Conservation (phyloP, 2,113 vertebrate species). For the Anhinga anhinga region DNA sequence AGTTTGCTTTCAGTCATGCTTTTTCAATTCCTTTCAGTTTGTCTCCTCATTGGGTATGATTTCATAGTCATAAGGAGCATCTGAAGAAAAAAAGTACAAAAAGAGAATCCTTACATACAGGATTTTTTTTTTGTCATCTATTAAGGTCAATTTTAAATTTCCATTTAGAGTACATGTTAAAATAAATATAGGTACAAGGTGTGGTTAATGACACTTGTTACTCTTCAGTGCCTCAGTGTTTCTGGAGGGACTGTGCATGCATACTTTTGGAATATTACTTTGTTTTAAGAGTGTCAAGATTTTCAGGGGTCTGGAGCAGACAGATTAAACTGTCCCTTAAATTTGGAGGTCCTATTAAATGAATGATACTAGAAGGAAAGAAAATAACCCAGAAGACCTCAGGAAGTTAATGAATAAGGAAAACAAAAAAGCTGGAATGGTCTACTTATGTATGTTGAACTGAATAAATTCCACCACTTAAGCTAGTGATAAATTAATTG, state of each 20-base stretch:
- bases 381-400: background rate
- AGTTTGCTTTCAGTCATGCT: background rate
- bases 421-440: background rate
- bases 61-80: background rate
- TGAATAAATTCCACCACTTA: background rate
- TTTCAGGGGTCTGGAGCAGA: background rate
- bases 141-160: background rate
- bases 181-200: background rate
- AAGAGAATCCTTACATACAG: background rate
- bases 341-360: background rate
- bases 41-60: background rate
- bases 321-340: background rate
- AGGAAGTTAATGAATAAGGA: background rate
- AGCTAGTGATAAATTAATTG: background rate
- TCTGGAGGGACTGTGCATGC: background rate
- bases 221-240: background rate
- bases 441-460: background rate
- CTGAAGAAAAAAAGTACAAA: background rate
- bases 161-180: background rate
- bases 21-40: background rate
- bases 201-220: background rate
- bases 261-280: background rate
- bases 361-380: background rate
- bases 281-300: background rate
- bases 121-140: background rate